phyloP scores from a whole-genome alignment of 2,797 vertebrate species.

The Platalea minor region DNA sequence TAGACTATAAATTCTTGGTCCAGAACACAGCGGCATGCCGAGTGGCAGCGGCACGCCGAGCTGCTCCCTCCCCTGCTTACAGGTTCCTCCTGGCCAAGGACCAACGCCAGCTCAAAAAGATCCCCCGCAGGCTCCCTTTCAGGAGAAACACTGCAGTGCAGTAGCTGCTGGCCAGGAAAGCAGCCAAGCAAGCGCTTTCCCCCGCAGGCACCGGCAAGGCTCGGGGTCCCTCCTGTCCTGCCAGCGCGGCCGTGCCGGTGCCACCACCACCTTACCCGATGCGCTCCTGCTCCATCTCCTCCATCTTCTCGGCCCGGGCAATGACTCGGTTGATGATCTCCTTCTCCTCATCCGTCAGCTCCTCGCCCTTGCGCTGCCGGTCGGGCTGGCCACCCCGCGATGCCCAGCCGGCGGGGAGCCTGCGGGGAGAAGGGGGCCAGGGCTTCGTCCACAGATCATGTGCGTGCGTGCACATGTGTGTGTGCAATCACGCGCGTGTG shows the following conservation, averaged over 20 bases:
- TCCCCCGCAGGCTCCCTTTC: background rate
- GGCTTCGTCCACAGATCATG: fast-evolving
- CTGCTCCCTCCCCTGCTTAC: background rate
- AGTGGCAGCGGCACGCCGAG: background rate
- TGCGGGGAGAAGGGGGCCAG: background rate
- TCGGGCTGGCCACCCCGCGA: constrained; percentile 62
- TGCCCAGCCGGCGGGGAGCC: constrained; percentile 69
- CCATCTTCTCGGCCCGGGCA: constrained; percentile 89
- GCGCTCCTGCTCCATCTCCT: constrained; percentile 88
- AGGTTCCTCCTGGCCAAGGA: background rate
- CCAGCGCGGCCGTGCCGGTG: background rate
- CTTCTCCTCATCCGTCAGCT: constrained; percentile 95
- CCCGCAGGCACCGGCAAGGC: background rate
- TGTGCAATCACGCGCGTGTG: fast-evolving
- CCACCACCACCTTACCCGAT: constrained; percentile 79
- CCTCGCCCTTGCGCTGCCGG: constrained; percentile 74
- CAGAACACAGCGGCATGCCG: background rate
- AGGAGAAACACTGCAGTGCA: constrained; percentile 41
- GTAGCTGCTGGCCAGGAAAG: constrained; percentile 8
- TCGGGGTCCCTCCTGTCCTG: background rate
- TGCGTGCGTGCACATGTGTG: fast-evolving
- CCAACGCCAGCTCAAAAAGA: background rate
- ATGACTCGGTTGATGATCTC: constrained; percentile 94
- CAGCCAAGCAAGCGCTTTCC: background rate
- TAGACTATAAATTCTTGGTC: no score